Evolutionary conservation across 1,140 invertebrate genomes (phyloP).

Genomic region (Araneus ventricosus): DNA sequence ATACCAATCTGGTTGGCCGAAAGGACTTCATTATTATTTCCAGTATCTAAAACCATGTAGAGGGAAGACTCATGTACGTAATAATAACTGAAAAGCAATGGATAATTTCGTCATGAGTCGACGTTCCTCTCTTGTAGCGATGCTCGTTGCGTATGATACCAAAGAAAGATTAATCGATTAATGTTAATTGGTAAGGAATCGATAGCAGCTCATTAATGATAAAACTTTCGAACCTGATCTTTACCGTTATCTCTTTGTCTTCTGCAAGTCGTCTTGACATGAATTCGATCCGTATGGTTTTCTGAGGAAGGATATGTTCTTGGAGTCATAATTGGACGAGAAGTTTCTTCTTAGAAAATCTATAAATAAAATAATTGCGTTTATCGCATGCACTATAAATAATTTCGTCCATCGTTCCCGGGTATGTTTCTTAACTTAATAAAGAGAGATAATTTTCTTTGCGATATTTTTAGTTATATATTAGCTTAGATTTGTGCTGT

Average conservation of each 20-base stretch:
- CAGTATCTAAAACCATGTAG: too few relatives aligned
- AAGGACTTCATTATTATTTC: too few relatives aligned
- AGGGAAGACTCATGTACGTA: background rate
- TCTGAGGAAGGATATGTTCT: background rate
- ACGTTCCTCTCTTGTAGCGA: background rate
- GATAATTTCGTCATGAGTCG: background rate
- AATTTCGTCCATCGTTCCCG: too few relatives aligned
- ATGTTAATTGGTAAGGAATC: conserved; percentile 4
- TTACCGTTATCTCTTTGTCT: background rate
- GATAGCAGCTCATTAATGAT: background rate
- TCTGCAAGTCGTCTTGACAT: background rate
- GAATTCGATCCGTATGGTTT: background rate
- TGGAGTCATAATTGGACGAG: background rate
- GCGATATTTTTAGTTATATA: too few relatives aligned
- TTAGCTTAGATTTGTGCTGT: too few relatives aligned
- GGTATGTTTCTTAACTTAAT: too few relatives aligned
- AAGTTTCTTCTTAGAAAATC: background rate
- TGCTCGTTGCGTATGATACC: background rate
- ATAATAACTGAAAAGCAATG: background rate
- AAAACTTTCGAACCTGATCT: background rate
- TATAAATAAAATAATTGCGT: too few relatives aligned
- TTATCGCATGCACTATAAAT: too few relatives aligned
- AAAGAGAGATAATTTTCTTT: too few relatives aligned
- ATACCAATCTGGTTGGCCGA: background rate
- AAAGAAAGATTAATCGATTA: conserved; percentile 18